Conservation (phyloP, 2,888 invertebrate species). For the Melanargia galathea region DNA sequence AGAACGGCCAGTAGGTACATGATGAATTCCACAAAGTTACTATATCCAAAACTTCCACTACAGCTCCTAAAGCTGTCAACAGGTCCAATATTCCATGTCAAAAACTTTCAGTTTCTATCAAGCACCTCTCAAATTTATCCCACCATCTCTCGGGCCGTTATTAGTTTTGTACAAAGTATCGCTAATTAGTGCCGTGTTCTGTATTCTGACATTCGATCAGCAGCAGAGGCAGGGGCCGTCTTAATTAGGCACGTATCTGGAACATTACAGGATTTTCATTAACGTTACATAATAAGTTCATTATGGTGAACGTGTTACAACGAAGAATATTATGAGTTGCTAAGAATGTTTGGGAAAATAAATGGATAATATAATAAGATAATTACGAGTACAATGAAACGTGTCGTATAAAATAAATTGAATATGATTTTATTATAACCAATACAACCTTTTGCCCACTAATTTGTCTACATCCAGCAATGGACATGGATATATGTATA, state of each 20-base stretch:
- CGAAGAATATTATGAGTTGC: not conserved
- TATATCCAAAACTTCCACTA: no score
- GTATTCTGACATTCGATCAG: conserved; percentile 31
- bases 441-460: no score
- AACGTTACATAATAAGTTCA: conserved; percentile 9
- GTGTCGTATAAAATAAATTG: not conserved
- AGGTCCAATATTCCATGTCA: no score
- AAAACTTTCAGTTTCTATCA: no score
- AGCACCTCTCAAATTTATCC: not conserved
- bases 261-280: conserved; percentile 16
- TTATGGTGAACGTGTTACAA: conserved; percentile 2
- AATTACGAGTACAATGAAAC: not conserved
- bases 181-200: conserved; percentile 28
- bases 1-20: no score
- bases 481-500: no score
- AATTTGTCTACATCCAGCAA: no score
- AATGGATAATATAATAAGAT: conserved; percentile 1
- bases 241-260: conserved; percentile 25
- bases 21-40: no score
- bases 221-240: conserved; percentile 13
- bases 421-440: not conserved
- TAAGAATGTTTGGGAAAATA: conserved; percentile 5
- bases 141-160: not conserved
- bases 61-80: no score
- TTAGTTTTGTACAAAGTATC: conserved; percentile 20